phyloP scores from a whole-genome alignment of 2,888 invertebrate genomes.

The Calameuta pallipes region DNA sequence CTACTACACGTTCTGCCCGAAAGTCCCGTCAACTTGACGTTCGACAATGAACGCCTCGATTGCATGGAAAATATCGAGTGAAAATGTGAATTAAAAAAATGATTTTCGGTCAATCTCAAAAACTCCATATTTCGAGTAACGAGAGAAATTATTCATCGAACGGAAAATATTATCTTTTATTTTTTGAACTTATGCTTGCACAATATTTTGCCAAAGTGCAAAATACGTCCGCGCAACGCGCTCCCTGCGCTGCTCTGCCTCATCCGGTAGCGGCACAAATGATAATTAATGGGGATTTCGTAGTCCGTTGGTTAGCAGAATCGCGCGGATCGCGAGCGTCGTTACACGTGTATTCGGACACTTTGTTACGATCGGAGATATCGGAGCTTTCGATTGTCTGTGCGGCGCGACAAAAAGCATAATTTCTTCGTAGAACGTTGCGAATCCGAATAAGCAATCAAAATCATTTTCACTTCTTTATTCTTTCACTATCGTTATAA shows the following conservation, averaged over 20 bases:
- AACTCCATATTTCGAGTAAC: neutral
- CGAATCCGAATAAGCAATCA: neutral
- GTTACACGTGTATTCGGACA: neutral
- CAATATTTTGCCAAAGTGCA: too few relatives aligned
- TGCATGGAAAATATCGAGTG: neutral
- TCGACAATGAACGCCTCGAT: neutral
- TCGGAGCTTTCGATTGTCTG: neutral
- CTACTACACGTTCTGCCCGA: neutral
- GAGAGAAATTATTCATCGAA: neutral
- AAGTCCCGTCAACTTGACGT: neutral
- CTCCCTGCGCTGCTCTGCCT: neutral
- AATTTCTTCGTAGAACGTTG: neutral
- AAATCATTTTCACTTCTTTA: neutral
- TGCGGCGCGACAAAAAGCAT: neutral
- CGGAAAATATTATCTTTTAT: neutral
- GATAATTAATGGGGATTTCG: neutral
- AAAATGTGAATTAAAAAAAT: neutral
- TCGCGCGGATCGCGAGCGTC: neutral
- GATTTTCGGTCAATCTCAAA: neutral
- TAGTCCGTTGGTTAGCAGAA: neutral
- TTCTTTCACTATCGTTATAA: neutral
- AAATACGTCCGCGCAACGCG: too few relatives aligned
- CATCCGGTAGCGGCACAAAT: neutral
- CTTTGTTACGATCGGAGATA: neutral
- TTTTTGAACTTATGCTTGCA: neutral